Base-by-base conservation (phyloP, 2,797 vertebrate species). In the Sparus aurata region DNA sequence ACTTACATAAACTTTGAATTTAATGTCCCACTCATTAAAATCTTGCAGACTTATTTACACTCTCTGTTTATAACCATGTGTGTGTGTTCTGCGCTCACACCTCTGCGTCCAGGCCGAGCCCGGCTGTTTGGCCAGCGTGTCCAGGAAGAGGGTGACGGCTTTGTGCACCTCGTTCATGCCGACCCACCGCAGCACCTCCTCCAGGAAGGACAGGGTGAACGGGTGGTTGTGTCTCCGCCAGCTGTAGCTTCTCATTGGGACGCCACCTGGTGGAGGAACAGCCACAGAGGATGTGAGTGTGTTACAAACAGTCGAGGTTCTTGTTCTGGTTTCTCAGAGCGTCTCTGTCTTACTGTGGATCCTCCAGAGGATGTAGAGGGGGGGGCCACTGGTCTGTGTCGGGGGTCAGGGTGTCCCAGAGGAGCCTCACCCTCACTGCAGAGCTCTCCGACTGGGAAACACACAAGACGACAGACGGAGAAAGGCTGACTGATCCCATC, bases 81-180 rank as follows among this genome's bases (percentile, higher is more conserved):
- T n/a, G n/a, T 27, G 25, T 27, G 30, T 30, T 30, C 30, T 4
- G 43, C 38, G 59, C 58, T 3, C 49, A 15, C 38, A 96, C 96
- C 96, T 96, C 85, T 96, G 96, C 11, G 91, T 90, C 49, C 84
- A 61, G 1, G 93, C 84, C 0, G 88, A 61, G 1, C 87, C 91
- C 0, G 93, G 89, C 55, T 96, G 96, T 0, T 93, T 93, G 11
- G 88, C 91, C 20, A 96, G 82, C 0, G 96, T 96, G 12, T 97
- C 96, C 86, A 98, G 90, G 83, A 98, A 94, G 69, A 98, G 95
- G 0, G 92, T 93, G 49, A 98, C 90, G 7, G 97, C 98, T 70
- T 97, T 99, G 93, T 99, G 97, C 4, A 99, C 95, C 91, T 99
- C 97, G 5, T 95, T 96, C 93, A 98, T 95, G 71, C 98, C 97